Conservation (phyloP, 2,797 vertebrate species). For the Rhodeus uyekii region DNA sequence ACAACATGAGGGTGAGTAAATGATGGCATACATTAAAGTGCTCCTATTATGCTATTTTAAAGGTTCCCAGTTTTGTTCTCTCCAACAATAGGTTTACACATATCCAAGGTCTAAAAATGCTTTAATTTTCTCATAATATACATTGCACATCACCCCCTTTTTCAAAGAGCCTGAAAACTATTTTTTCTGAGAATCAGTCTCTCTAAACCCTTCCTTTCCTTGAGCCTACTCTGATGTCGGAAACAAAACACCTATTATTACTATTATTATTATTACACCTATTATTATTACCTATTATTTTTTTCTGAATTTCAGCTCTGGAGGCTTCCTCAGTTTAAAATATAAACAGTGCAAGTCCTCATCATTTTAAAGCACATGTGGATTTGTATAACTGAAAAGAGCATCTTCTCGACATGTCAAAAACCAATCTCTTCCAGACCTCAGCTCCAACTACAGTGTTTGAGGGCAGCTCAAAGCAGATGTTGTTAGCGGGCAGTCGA, state of each 20-base stretch:
- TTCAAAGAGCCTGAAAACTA: no score
- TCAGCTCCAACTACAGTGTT: neutral
- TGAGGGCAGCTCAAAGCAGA: neutral
- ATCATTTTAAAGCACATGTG: neutral
- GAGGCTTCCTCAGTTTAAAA: neutral
- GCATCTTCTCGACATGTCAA: neutral
- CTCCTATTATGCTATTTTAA: neutral
- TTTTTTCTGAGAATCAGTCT: no score
- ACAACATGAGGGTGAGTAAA: neutral
- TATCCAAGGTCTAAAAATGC: neutral
- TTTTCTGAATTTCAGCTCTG: neutral
- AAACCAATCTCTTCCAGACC: neutral
- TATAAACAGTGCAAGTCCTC: neutral
- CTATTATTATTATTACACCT: no score
- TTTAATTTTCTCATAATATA: no score
- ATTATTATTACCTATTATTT: no score
- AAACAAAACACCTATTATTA: neutral
- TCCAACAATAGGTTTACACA: neutral
- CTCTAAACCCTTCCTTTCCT: no score
- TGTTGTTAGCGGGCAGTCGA: neutral
- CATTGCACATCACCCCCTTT: no score
- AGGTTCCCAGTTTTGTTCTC: neutral
- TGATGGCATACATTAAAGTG: neutral
- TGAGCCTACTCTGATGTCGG: neutral
- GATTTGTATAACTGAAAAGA: neutral